Percentiles rank a stretch among this genome's conserved stretches.
Conservation (phyloP, 2,797 vertebrate genomes). For the Melanotaenia pygmaea region DNA sequence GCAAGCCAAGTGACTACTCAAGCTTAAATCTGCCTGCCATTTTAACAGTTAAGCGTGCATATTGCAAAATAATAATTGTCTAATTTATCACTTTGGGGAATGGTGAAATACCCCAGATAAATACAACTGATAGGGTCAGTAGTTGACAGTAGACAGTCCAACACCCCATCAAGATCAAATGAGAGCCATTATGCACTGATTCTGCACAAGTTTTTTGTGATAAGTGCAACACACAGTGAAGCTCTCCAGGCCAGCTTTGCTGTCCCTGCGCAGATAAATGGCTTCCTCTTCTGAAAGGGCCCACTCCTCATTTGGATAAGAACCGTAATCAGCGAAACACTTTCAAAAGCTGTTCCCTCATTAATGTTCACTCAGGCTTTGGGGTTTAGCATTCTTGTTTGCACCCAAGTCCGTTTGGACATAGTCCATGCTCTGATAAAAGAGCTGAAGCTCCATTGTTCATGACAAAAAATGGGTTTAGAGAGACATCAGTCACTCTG, state of each 20-base stretch:
- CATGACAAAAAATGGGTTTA: conserved; percentile 24
- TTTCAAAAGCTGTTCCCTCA: conserved; percentile 64
- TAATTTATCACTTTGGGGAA: conserved; percentile 56
- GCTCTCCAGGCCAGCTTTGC: conserved; percentile 79
- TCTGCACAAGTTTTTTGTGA: conserved; percentile 70
- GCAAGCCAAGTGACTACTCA: conserved; percentile 59
- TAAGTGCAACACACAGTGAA: conserved; percentile 77
- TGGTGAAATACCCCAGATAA: conserved; percentile 62
- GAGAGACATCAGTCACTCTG: conserved; percentile 33
- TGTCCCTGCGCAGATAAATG: conserved; percentile 78
- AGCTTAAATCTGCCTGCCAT: conserved; percentile 33
- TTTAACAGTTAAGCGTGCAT: conserved; percentile 39
- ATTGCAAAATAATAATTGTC: conserved; percentile 68
- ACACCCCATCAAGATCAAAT: conserved; percentile 76
- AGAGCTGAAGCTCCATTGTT: conserved; percentile 39
- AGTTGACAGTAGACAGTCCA: conserved; percentile 78
- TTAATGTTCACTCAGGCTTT: conserved; percentile 61
- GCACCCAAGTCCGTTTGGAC: conserved; percentile 50
- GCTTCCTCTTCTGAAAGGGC: conserved; percentile 81
- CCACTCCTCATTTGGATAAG: conserved; percentile 77
- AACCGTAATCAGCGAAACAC: conserved; percentile 72
- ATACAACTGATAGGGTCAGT: conserved; percentile 57
- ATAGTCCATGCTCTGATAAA: conserved; percentile 43
- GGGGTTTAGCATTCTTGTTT: conserved; percentile 54
- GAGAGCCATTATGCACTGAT: conserved; percentile 63